Percentiles rank a stretch among this genome's conserved stretches.
phyloP scores from a whole-genome alignment of 2,797 vertebrate genomes.

The Galaxias olidus region DNA sequence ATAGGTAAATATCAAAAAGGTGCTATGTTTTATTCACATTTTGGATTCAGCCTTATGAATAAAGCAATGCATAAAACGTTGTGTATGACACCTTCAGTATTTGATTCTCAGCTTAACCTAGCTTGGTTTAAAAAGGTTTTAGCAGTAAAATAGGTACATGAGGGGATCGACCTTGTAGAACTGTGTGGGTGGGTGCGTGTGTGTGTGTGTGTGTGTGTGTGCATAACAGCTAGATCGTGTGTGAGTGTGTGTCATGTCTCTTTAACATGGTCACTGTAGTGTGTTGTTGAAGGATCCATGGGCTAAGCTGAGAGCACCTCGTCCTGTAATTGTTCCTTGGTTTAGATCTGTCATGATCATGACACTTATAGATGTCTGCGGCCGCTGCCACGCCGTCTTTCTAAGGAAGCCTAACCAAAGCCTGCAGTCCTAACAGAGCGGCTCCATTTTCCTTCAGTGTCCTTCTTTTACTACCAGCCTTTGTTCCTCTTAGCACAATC shows the following conservation, averaged over 20 bases:
- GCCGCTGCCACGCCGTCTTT: conserved; percentile 51
- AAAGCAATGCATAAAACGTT: conserved; percentile 32
- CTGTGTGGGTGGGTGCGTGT: neutral
- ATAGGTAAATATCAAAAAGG: too few species aligned
- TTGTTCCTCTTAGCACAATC: conserved; percentile 74
- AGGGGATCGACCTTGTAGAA: conserved; percentile 19
- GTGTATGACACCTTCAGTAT: conserved; percentile 17
- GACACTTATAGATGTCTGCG: conserved; percentile 62
- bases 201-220: neutral
- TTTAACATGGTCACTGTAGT: conserved; percentile 33
- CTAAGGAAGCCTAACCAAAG: conserved; percentile 41
- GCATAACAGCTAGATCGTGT: neutral
- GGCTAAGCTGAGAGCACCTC: conserved; percentile 55
- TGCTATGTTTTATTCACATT: conserved; percentile 49
- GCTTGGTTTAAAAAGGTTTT: conserved; percentile 27
- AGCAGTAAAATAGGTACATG: conserved; percentile 9
- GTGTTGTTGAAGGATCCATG: conserved; percentile 32
- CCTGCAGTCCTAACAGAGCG: conserved; percentile 62
- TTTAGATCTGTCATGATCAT: conserved; percentile 64
- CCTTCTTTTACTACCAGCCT: conserved; percentile 59
- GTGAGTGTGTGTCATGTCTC: conserved; percentile 18
- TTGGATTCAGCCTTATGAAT: conserved; percentile 46
- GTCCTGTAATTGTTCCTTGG: conserved; percentile 64
- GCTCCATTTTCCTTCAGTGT: conserved; percentile 47
- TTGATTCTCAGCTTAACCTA: conserved; percentile 15